Evolutionary conservation across 2,888 invertebrate species (phyloP).

Genomic region (Meliscaeva auricollis): DNA sequence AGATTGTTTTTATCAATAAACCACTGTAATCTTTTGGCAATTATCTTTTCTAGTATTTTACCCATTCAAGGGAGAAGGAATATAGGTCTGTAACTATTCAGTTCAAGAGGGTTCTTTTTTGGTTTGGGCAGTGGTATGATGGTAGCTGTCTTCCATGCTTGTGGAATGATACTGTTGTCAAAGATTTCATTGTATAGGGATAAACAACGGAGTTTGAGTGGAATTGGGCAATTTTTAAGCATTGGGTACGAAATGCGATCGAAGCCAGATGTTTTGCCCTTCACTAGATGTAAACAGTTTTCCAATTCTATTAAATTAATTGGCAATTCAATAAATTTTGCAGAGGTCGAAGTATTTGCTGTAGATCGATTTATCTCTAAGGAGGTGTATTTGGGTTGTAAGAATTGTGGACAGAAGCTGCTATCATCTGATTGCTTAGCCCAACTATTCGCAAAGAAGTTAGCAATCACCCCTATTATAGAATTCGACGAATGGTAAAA

Average conservation of each 20-base stretch:
- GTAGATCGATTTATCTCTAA: no score
- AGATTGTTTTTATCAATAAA: not conserved
- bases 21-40: conserved; percentile 1
- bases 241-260: not conserved
- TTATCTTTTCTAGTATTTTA: conserved; percentile 5
- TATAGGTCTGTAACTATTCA: not conserved
- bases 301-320: not conserved
- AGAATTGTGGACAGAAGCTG: conserved; percentile 18
- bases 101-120: not conserved
- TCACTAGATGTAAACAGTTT: not conserved
- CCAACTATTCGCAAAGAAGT: not conserved
- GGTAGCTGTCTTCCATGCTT: not conserved
- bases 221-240: no score
- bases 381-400: not conserved
- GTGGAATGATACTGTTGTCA: not conserved
- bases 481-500: no score
- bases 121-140: not conserved
- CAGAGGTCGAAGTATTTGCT: no score
- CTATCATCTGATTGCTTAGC: no score
- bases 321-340: not conserved
- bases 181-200: not conserved
- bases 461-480: no score
- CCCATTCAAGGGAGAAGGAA: not conserved
- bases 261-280: not conserved
- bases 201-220: no score